These are phyloP conservation scores for Xerus inauris DNA, from an alignment of 2,113 vertebrate species.

Conservation along the genomic window DNA sequence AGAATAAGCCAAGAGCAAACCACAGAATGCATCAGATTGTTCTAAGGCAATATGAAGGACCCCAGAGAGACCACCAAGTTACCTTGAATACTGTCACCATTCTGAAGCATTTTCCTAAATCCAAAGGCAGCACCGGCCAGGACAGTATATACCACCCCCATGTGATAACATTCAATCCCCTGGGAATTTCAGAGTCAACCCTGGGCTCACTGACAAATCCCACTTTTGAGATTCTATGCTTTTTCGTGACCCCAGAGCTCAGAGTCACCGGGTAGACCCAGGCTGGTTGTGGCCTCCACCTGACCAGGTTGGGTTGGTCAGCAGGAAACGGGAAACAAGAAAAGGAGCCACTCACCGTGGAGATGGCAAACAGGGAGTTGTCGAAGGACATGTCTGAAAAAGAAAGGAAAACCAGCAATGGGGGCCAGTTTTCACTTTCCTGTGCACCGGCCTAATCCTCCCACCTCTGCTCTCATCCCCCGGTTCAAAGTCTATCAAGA, in stretches of 20 bases:
- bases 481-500: fast-evolving
- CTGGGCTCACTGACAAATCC: neutral
- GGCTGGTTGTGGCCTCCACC: neutral
- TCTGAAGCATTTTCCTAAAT: neutral
- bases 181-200: neutral
- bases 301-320: neutral
- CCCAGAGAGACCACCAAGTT: neutral
- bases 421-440: neutral
- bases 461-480: neutral
- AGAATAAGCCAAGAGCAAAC: neutral
- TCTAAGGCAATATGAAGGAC: neutral
- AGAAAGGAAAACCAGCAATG: neutral
- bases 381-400: slow-evolving; percentile 79
- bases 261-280: neutral
- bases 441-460: too few species aligned
- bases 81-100: neutral
- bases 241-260: neutral
- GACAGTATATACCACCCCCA: neutral
- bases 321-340: neutral
- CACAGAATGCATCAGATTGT: neutral
- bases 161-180: neutral
- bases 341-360: slow-evolving; percentile 59
- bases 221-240: neutral
- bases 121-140: neutral
- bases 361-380: slow-evolving; percentile 76